Evolutionary conservation across 2,113 vertebrate genomes (phyloP), one percentile per base, ranked within the genome.

Genomic region (Urocynchramus pylzowi): DNA sequence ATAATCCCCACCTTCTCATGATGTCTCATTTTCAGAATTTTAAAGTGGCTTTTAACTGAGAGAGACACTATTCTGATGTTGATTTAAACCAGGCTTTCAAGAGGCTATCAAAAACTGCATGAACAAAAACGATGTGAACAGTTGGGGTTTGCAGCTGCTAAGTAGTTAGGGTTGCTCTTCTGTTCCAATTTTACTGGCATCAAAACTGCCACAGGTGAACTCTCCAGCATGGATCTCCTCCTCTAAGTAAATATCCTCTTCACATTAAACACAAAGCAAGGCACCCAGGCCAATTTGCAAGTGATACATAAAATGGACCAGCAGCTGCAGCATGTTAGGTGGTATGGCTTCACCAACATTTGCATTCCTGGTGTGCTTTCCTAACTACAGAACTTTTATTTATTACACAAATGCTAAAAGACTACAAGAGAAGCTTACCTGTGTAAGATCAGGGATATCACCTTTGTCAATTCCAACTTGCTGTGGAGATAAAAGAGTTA

Each of bases 401-500:
- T 73, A 83, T 12, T 70, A 70, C 23, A 88, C 16, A 44, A 87
- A 63, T 27, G 10, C 44, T 61, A 92, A 84, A 73, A 73, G 39
- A 80, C 41, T 28, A 28, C 22, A 65, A 56, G 30, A 88, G 57
- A 56, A 81, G 97, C 98, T 98, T 98, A 99, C 99, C 98, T 99
- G 99, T 35, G 99, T 99, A 75, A 99, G 99, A 97, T 99, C 99
- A 49, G 99, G 99, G 89, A 99, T 99, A 96, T 99, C 99, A 12
- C 99, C 99, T 98, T 99, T 99, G 97, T 99, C 99, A 97, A 99
- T 99, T 96, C 99, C 99, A 96, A 99, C 98, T 99, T 99, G 99
- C 99, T 99, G 98, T 94, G 84, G 94, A 96, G 96, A 90, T 80
- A 95, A 94, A 98, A 87, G 84, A 93, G 27, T 27, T 47, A 76